A percentile compares a stretch with the other conserved stretches of the same genome.
These are phyloP conservation scores for Acanthiza pusilla DNA, from an alignment of 2,797 vertebrate genomes.

Conservation along the genomic window DNA sequence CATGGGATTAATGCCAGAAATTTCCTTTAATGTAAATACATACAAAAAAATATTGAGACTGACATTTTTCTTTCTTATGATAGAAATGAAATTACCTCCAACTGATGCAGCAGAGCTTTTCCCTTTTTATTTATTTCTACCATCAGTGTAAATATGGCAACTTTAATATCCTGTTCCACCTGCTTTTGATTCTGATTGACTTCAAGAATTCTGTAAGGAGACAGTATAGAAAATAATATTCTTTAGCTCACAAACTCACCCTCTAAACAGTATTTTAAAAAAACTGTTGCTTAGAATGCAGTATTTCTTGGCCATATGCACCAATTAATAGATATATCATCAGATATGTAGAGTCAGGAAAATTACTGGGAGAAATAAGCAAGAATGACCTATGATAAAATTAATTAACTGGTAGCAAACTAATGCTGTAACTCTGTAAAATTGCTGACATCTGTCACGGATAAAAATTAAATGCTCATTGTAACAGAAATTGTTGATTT, in stretches of 20 bases:
- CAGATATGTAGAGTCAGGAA: not conserved
- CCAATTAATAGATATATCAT: not conserved
- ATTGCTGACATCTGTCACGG: not conserved
- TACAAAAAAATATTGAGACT: not conserved
- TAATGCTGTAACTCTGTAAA: not conserved
- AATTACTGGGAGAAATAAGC: not conserved
- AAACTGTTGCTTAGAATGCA: not conserved
- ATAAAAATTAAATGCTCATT: not conserved
- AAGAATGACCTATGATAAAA: not conserved
- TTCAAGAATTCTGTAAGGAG: conserved; percentile 86
- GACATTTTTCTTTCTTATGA: not conserved
- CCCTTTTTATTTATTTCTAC: conserved; percentile 99
- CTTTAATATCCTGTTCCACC: conserved; percentile 97
- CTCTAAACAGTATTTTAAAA: not conserved
- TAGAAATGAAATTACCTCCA: conserved; percentile 81
- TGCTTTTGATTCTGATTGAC: conserved; percentile 95
- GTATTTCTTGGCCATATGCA: not conserved
- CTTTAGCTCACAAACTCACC: not conserved
- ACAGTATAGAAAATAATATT: not conserved
- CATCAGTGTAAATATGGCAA: conserved; percentile 95
- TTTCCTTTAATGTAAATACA: not conserved
- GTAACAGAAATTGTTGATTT: not conserved
- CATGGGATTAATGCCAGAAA: not conserved
- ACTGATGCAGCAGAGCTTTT: conserved; percentile 92
- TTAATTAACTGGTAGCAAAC: not conserved